These are phyloP conservation scores for Dendrolimus houi DNA, from an alignment of 2,888 invertebrate species.

Conservation along the genomic window DNA sequence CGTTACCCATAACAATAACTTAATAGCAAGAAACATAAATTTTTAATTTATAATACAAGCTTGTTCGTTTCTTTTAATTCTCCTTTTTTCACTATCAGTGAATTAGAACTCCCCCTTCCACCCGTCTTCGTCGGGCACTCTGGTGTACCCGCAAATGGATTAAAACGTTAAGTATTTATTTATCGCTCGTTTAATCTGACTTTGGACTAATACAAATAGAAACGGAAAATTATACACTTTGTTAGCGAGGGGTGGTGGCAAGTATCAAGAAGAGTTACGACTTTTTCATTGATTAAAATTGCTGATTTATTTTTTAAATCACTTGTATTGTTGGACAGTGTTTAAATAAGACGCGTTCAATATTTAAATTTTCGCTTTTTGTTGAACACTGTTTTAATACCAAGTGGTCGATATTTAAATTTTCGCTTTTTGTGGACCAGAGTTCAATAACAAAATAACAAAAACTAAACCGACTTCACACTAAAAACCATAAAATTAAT, in stretches of 20 bases:
- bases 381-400: too few relatives aligned
- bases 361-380: too few relatives aligned
- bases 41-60: too few relatives aligned
- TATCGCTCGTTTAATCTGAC: conserved; percentile 59
- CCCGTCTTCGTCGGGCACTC: background rate
- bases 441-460: too few relatives aligned
- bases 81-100: conserved; percentile 41
- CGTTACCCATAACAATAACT: too few relatives aligned
- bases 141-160: conserved; percentile 49
- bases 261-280: conserved; percentile 7
- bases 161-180: conserved; percentile 68
- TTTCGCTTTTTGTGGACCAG: too few relatives aligned
- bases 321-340: too few relatives aligned
- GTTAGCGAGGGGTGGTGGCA: conserved; percentile 27
- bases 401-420: too few relatives aligned
- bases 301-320: background rate
- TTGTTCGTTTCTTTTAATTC: conserved; percentile 41
- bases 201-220: conserved; percentile 59
- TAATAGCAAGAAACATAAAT: too few relatives aligned
- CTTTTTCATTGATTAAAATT: conserved; percentile 16
- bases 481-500: too few relatives aligned
- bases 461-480: too few relatives aligned
- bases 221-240: conserved; percentile 61
- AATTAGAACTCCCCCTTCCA: conserved; percentile 45
- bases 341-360: too few relatives aligned